Evolutionary conservation across 2,113 vertebrate genomes (phyloP), one percentile per base, ranked within the genome.

Genomic region (Anoura caudifer): DNA sequence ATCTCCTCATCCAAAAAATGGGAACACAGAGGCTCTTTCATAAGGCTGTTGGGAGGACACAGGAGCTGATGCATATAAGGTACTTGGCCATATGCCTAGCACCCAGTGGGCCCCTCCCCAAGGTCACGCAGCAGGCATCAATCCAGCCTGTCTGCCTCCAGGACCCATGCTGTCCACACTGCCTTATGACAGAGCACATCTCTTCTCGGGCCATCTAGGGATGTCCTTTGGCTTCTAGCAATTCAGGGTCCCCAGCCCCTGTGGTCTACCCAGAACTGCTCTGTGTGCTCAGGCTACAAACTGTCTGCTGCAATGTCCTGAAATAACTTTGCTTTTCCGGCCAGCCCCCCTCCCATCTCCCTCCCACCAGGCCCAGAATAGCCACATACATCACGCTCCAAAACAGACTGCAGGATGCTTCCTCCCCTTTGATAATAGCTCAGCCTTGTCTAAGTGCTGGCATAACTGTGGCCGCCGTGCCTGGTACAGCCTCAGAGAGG

Each of bases 251-350:
- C 50, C 90, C 41, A 84, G 69, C 67, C 76, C 80, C 75, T 93
- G 72, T 61, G n/a, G 31, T 22, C 75, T 85, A 26, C 56, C 79
- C 94, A 93, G 84, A 67, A 79, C 79, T 43, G 19, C 87, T 96
- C 45, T 83, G 52, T 65, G 24, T 24, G 69, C 67, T 36, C 92
- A 14, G 82, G 90, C 90, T 94, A 72, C 95, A 94, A 84, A 96
- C n/a, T 82, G 96, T 93, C 10, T 76, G 63, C 88, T 28, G 90
- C 89, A 19, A 16, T 73, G 67, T 94, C 97, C 96, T 91, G 93
- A 98, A 97, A 97, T 97, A 97, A 91, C 96, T 97, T 94, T 45
- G 73, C 88, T 97, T 61, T 97, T 97, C 97, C 28, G 96, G 94
- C 94, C 96, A 88, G 81, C 73, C 76, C 73, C 65, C 6, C 56